phyloP scores from a whole-genome alignment of 2,113 vertebrate genomes.

The Phyllostomus hastatus region DNA sequence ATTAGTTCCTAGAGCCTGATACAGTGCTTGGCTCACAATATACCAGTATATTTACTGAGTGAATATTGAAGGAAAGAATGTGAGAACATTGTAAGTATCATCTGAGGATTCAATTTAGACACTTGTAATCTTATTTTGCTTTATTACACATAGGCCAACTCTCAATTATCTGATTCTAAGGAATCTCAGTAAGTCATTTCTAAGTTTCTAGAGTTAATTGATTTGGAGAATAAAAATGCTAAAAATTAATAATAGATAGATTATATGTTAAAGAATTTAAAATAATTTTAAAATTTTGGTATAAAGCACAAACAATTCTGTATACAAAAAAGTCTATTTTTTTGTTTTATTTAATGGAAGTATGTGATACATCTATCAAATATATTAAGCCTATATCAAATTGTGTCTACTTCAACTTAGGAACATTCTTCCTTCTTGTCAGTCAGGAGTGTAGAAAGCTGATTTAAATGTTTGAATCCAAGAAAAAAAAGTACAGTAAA shows the following conservation, averaged over 20 bases:
- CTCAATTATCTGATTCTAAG: background rate
- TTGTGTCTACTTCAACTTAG: background rate
- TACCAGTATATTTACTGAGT: background rate
- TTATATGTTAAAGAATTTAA: background rate
- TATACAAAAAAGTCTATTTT: background rate
- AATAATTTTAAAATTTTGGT: background rate
- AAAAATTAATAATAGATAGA: background rate
- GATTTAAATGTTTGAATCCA: background rate
- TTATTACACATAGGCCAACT: background rate
- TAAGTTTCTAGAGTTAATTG: background rate
- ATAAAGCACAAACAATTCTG: background rate
- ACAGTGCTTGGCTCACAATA: background rate
- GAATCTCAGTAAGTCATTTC: too few relatives aligned
- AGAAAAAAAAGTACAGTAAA: background rate
- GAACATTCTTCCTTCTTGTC: background rate
- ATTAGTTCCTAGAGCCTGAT: background rate
- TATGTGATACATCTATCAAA: background rate
- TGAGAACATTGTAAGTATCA: background rate
- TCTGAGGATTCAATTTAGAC: background rate
- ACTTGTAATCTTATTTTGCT: background rate
- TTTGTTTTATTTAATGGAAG: background rate
- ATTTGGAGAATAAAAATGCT: background rate
- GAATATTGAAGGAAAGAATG: background rate
- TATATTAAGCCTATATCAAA: background rate
- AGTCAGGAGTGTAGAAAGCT: background rate